Evolutionary conservation across 2,113 vertebrate genomes (phyloP), one percentile per base, ranked within the genome.

Genomic region (Hippolais icterina): DNA sequence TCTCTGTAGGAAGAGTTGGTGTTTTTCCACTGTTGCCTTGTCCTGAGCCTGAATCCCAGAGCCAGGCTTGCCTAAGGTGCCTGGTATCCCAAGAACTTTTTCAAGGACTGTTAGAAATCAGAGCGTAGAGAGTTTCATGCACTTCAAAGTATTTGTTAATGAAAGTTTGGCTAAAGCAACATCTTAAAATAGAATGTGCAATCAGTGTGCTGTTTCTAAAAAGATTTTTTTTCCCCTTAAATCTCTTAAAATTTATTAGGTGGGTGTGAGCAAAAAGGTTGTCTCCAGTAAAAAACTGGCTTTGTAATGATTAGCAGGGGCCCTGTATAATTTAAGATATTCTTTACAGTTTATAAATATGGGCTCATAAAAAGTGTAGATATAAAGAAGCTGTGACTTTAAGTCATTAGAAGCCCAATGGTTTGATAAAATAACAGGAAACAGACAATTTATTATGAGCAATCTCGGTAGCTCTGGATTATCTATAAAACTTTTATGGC

Each of bases 401-500:
- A 98, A 98, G 98, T 98, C 98, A 97, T 98, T 98, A 98, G 97
- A 98, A 99, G 98, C 98, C 97, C 97, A 98, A 97, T 98, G 98
- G 98, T 98, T 98, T 98, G 98, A 99, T 98, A 98, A 98, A 98
- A 98, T 98, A 98, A 98, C 98, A 99, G 98, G 99, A 99, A 99
- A 99, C 98, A 99, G 98, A 99, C 98, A 98, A 99, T 99, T 99
- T 99, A 99, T 99, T 99, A 99, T 98, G 98, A 98, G 98, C 98
- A 98, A 98, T 98, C 98, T 98, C 98, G 76, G 98, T 98, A 98
- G 98, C 98, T 98, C 98, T 98, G 98, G 99, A 99, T 99, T 99
- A 99, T 99, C 99, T 98, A 99, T 99, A 99, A 99, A 99, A 99
- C 98, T 99, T 99, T 99, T 99, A 99, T 98, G 95, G 98, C 97